These are phyloP conservation scores for Cotesia typhae DNA, from an alignment of 1,140 invertebrate genomes.

Conservation along the genomic window DNA sequence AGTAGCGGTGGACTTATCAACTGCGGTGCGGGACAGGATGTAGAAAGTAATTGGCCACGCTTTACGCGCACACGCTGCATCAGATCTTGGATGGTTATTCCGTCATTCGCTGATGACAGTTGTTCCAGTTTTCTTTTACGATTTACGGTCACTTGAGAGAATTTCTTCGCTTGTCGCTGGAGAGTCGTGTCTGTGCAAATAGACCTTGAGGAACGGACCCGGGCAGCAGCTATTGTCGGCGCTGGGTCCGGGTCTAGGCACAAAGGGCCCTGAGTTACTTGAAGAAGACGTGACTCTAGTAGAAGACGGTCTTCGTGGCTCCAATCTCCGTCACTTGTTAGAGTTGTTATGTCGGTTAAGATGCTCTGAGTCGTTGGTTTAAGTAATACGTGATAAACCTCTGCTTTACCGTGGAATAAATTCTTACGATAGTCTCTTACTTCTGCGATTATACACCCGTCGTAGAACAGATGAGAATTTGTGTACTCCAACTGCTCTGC, in stretches of 20 bases:
- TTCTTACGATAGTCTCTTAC: conserved; percentile 87
- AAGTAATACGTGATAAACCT: conserved; percentile 86
- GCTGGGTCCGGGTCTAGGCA: conserved; percentile 87
- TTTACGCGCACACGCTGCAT: conserved; percentile 60
- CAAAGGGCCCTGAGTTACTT: conserved; percentile 83
- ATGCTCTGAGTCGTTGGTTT: conserved; percentile 86
- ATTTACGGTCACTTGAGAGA: conserved; percentile 82
- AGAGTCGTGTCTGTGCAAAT: conserved; percentile 79
- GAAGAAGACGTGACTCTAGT: conserved; percentile 83
- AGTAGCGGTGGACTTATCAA: conserved; percentile 56
- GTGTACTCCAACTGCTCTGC: conserved; percentile 84
- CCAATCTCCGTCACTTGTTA: conserved; percentile 75
- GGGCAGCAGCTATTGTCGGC: conserved; percentile 77
- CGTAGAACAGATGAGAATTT: conserved; percentile 86
- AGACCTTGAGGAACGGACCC: conserved; percentile 77
- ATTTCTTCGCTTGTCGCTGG: conserved; percentile 77
- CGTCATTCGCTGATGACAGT: conserved; percentile 76
- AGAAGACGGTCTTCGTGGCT: conserved; percentile 80
- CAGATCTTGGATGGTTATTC: conserved; percentile 78
- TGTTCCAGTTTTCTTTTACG: conserved; percentile 88
- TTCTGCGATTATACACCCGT: conserved; percentile 91
- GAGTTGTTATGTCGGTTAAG: conserved; percentile 76
- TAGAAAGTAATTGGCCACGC: conserved; percentile 47
- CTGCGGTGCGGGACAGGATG: conserved; percentile 61
- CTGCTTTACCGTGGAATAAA: conserved; percentile 75